Evolutionary conservation across 2,113 vertebrate species (phyloP), one percentile per base, ranked within the genome.

Genomic region (Ammospiza nelsoni): DNA sequence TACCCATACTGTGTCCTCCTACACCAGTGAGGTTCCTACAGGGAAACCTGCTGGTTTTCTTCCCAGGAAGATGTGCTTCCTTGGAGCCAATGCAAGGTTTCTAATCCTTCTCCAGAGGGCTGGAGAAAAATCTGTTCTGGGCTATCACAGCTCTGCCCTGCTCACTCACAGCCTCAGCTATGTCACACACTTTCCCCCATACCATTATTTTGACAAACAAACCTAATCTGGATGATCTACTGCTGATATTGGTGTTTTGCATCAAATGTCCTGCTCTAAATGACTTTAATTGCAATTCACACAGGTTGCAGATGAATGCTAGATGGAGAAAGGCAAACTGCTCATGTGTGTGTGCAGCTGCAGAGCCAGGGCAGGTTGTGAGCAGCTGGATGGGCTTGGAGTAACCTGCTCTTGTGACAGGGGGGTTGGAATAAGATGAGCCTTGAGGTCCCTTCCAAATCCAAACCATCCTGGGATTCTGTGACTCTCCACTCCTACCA

Each of bases 241-340:
- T 92, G 81, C 92, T 86, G 62, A 59, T 85, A 48, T 41, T 87
- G 84, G 52, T 89, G 74, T 81, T 96, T 95, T 88, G 76, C 89
- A 89, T 66, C 66, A 62, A 61, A 43, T 20, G 39, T 59, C 49
- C 62, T 24, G 57, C 66, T 95, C 72, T 90, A 89, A 92, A 89
- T 74, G 54, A 87, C 58, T 57, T 82, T 69, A 79, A 90, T 66
- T 85, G 33, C 54, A 68, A 33, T 17, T 71, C 48, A 11, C 5
- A 17, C 37, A 19, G 1, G 0, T 41, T 48, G 31, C 71, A 82
- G 74, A 76, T 65, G 69, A 49, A 76, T 29, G 37, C 72, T 17
- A 43, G 54, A 46, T n/a, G n/a, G 31, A 68, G 43, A 73, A 85
- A 58, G n/a, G 8, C 58, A 68, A 44, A 23, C 10, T 33, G 33